Evolutionary conservation across 2,888 invertebrate species (phyloP).

Genomic region (Hartigia nigra): DNA sequence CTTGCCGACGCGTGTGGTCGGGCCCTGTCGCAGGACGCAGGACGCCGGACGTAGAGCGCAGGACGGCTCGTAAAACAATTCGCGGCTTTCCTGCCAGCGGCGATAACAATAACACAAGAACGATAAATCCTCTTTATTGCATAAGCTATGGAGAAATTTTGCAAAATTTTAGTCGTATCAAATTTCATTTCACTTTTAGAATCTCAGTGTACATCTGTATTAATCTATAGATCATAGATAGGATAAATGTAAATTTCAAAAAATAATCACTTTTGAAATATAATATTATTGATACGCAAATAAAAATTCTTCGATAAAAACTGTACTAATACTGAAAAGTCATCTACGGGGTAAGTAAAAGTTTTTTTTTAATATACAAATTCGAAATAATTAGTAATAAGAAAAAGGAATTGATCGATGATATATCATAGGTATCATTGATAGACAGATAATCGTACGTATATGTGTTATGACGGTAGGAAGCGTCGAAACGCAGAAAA

Average conservation of each 20-base stretch:
- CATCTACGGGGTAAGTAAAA: background rate
- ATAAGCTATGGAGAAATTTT: background rate
- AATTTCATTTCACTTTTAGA: background rate
- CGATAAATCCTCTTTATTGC: background rate
- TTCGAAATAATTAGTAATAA: conserved; percentile 26
- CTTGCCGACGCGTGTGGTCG: conserved; percentile 66
- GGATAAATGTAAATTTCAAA: background rate
- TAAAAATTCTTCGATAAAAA: background rate
- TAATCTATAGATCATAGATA: background rate
- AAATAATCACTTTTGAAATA: background rate
- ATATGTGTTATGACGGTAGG: background rate
- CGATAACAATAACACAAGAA: background rate
- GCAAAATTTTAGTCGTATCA: background rate
- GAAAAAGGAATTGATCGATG: conserved; percentile 6
- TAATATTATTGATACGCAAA: background rate
- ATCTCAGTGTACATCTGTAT: background rate
- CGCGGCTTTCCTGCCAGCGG: conserved; percentile 14
- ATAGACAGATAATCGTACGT: background rate
- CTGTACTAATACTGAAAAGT: background rate
- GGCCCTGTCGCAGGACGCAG: conserved; percentile 4
- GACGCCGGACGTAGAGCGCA: conserved; percentile 28
- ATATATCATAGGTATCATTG: background rate
- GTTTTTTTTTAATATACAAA: background rate
- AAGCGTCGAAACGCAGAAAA: background rate
- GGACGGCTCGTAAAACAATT: conserved; percentile 21